phyloP scores from a whole-genome alignment of 2,113 vertebrate genomes.

The Aramus guarauna region DNA sequence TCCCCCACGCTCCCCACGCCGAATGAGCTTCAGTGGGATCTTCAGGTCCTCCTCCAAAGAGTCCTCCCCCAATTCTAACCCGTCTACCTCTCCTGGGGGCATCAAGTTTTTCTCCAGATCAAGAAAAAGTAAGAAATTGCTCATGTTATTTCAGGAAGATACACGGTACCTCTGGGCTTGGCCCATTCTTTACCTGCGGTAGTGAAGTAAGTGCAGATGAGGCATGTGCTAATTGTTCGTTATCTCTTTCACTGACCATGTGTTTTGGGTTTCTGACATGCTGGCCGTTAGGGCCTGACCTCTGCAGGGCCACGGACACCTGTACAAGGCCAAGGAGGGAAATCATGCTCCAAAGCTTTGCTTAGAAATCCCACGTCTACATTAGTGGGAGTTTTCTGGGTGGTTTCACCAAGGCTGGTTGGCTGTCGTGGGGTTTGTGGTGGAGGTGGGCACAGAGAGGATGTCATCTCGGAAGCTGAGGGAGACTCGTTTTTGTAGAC shows the following conservation, averaged over 20 bases:
- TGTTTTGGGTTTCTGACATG: neutral
- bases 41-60: constrained; percentile 90
- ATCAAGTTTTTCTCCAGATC: constrained; percentile 89
- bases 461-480: neutral
- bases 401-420: neutral
- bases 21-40: constrained; percentile 93
- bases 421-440: neutral
- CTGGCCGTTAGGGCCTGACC: neutral
- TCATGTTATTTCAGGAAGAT: constrained; percentile 66
- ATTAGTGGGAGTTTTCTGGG: neutral
- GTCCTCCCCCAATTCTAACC: constrained; percentile 77
- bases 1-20: constrained; percentile 84
- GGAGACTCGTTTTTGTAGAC: neutral
- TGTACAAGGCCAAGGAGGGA: neutral
- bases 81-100: constrained; percentile 84
- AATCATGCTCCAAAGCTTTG: neutral
- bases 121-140: constrained; percentile 85
- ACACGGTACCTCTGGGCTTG: constrained; percentile 53
- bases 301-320: neutral
- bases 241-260: neutral
- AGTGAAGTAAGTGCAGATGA: constrained; percentile 61
- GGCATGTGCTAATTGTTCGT: constrained; percentile 20
- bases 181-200: constrained; percentile 50
- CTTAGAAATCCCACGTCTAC: neutral
- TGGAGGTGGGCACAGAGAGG: neutral